phyloP scores from a whole-genome alignment of 2,797 vertebrate species.

The Valencia hispanica region DNA sequence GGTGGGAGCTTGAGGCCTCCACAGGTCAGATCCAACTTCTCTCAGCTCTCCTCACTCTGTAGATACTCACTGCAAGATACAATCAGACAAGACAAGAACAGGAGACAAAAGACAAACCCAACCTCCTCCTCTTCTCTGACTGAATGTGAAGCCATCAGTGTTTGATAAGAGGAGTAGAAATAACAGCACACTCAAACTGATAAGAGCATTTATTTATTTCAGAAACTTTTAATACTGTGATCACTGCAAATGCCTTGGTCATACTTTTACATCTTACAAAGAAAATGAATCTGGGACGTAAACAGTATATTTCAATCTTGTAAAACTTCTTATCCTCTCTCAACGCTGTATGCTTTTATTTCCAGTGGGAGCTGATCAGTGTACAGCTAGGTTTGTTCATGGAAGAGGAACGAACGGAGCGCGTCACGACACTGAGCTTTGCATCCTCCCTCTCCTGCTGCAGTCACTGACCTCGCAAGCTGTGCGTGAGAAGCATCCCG shows the following conservation, averaged over 20 bases:
- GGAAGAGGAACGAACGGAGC: slow-evolving; percentile 16
- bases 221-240: slow-evolving; percentile 84
- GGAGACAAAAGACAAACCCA: slow-evolving; percentile 33
- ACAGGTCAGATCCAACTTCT: slow-evolving; percentile 38
- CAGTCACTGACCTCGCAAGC: slow-evolving; percentile 35
- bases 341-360: slow-evolving; percentile 61
- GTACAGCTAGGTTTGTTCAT: slow-evolving; percentile 32
- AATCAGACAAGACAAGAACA: slow-evolving; percentile 48
- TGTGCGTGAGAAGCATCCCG: slow-evolving; percentile 27
- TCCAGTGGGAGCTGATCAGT: slow-evolving; percentile 46
- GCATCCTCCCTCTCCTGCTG: slow-evolving; percentile 20
- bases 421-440: slow-evolving; percentile 24
- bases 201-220: slow-evolving; percentile 80
- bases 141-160: neutral
- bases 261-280: slow-evolving; percentile 84
- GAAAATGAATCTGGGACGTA: slow-evolving; percentile 79
- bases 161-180: slow-evolving; percentile 15
- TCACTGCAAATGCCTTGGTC: slow-evolving; percentile 82
- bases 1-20: slow-evolving; percentile 51
- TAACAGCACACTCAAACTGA: slow-evolving; percentile 48
- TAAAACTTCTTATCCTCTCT: slow-evolving; percentile 47
- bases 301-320: slow-evolving; percentile 70
- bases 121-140: neutral
- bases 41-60: slow-evolving; percentile 5
- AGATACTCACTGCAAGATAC: slow-evolving; percentile 45